Evolutionary conservation across 1,140 invertebrate genomes (phyloP).

Genomic region (Coelopa frigida): DNA sequence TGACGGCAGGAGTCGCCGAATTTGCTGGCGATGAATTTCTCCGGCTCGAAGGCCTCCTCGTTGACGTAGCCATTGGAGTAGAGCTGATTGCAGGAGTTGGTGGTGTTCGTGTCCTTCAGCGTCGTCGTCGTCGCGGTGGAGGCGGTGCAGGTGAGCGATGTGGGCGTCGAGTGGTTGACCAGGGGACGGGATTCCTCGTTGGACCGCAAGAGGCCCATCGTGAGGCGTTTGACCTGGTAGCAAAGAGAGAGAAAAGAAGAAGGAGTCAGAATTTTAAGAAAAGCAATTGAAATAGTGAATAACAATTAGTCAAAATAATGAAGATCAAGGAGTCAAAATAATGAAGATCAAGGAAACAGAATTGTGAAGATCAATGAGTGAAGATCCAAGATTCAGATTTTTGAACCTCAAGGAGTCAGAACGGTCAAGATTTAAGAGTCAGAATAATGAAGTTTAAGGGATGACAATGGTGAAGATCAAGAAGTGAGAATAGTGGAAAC

Average conservation of each 20-base stretch:
- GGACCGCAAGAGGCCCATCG: conserved; percentile 36
- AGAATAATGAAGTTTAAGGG: too few relatives aligned
- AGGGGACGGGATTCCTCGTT: conserved; percentile 56
- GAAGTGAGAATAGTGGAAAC: too few relatives aligned
- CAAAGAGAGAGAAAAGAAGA: neutral
- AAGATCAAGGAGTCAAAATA: too few relatives aligned
- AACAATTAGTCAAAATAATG: too few relatives aligned
- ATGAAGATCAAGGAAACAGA: too few relatives aligned
- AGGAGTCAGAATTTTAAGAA: too few relatives aligned
- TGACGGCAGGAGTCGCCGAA: conserved; percentile 41
- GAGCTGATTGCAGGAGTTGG: conserved; percentile 34
- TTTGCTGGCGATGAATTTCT: conserved; percentile 41
- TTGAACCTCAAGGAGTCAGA: too few relatives aligned
- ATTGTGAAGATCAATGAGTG: too few relatives aligned
- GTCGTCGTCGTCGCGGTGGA: conserved; percentile 39
- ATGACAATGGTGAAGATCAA: too few relatives aligned
- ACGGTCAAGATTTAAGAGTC: too few relatives aligned
- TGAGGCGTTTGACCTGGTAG: conserved; percentile 35
- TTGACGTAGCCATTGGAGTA: conserved; percentile 62
- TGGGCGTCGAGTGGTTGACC: conserved; percentile 33
- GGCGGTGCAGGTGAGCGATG: conserved; percentile 17
- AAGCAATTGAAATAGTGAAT: too few relatives aligned
- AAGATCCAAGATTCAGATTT: too few relatives aligned
- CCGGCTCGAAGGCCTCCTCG: conserved; percentile 54
- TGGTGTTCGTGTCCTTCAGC: conserved; percentile 45